These are phyloP conservation scores for Bufotes viridis DNA, from an alignment of 2,797 vertebrate species.

Conservation along the genomic window DNA sequence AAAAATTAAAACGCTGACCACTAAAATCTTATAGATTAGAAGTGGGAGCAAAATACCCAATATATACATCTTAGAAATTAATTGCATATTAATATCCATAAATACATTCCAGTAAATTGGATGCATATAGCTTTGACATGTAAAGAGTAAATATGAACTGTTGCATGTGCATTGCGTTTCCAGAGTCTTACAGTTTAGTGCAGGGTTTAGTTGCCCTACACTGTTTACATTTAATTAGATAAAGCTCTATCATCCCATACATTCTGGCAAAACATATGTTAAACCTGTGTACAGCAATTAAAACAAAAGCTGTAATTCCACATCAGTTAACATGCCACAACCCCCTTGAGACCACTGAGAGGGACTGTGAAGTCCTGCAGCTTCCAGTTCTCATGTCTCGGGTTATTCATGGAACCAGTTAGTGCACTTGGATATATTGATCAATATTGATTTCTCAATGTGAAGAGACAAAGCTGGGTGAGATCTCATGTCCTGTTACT, in stretches of 20 bases:
- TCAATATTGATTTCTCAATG: slow-evolving; percentile 42
- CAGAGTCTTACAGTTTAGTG: slow-evolving; percentile 6
- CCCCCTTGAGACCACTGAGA: slow-evolving; percentile 31
- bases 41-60: neutral
- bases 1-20: neutral
- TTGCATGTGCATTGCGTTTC: neutral
- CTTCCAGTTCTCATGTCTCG: slow-evolving; percentile 45
- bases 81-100: neutral
- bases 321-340: slow-evolving; percentile 26
- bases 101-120: neutral
- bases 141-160: neutral
- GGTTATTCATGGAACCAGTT: slow-evolving; percentile 44
- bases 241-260: slow-evolving; percentile 20
- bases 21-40: neutral
- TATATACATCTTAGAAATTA: neutral
- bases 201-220: neutral
- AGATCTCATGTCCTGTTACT: slow-evolving; percentile 40
- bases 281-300: slow-evolving; percentile 29
- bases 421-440: slow-evolving; percentile 49
- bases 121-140: neutral
- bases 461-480: slow-evolving; percentile 37
- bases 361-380: slow-evolving; percentile 48
- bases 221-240: slow-evolving; percentile 33
- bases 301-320: slow-evolving; percentile 27
- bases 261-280: slow-evolving; percentile 47